Base-by-base conservation (phyloP, 2,113 vertebrate genomes). In the Limanda limanda region DNA sequence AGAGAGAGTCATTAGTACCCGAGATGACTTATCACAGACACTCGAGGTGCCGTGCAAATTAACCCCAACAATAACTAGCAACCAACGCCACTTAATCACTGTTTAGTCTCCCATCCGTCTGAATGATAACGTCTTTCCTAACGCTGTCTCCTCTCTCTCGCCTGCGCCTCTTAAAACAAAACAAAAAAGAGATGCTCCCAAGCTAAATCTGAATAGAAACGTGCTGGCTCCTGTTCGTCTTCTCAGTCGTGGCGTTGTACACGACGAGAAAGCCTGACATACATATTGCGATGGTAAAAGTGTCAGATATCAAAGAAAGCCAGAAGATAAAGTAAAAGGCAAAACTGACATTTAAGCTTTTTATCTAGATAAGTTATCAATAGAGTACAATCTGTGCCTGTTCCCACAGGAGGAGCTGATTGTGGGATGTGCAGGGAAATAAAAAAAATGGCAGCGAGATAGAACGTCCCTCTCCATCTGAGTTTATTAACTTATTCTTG, bases 1-100 rank as follows among this genome's bases (percentile, higher is more conserved):
- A 79, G 82, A 89, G 91, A 91, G 92, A 95, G 92, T 93, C 91
- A 95, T 95, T 94, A 95, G 90, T 84, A 89, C 85, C 67, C 14
- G 59, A 89, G 93, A 93, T 93, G 85, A 90, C 90, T 51, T 90
- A 94, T 94, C 90, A 83, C 84, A 92, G 87, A 94, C 87, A 88
- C 92, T 82, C 77, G 91, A 92, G 91, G 87, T 23, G 23, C 83
- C 84, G 85, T 73, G 73, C 59, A 89, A 92, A 93, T 95, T 91
- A 95, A 71, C 89, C 94, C 87, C 92, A 92, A 91, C 93, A 92
- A 91, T 84, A 91, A 94, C 92, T 45, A 59, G 73, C 74, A 92
- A 93, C 90, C 83, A 90, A 77, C 71, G 78, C 52, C 86, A 84
- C 89, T 92, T 93, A 92, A 93, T 94, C 90, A 90, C 55, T 27